A percentile compares a stretch with the other conserved stretches of the same genome.
Conservation (phyloP, 64 coral and sea anemone species). For the Actinia tenebrosa region DNA sequence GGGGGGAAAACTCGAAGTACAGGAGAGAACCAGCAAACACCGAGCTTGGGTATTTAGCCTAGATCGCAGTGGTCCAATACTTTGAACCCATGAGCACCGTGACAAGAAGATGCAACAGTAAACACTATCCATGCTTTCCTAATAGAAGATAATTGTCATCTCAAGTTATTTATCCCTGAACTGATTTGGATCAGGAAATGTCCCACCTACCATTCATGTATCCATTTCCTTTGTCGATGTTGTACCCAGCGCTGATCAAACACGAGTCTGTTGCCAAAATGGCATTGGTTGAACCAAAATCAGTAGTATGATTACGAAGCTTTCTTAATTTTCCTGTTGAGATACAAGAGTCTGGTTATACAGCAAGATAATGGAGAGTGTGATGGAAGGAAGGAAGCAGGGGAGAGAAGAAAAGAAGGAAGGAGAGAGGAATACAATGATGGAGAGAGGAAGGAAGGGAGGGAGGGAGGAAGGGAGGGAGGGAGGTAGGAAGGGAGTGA, state of each 20-base stretch:
- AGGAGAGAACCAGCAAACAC: too few species aligned
- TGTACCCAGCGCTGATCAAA: conserved; percentile 83
- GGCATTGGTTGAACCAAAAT: conserved; percentile 90
- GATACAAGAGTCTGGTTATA: neutral
- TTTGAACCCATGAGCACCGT: too few species aligned
- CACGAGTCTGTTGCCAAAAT: conserved; percentile 57
- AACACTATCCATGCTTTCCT: too few species aligned
- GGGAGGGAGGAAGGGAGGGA: too few species aligned
- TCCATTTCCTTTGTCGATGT: conserved; percentile 85
- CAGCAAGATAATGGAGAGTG: neutral
- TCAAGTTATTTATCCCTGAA: too few species aligned
- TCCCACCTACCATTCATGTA: conserved; percentile 84
- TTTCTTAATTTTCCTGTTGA: conserved; percentile 80
- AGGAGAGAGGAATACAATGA: neutral
- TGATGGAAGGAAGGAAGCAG: neutral
- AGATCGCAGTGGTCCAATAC: too few species aligned
- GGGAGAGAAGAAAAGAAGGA: neutral
- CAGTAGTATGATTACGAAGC: conserved; percentile 77
- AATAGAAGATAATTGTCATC: too few species aligned
- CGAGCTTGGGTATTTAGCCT: too few species aligned
- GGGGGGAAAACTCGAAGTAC: too few species aligned
- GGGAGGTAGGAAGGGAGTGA: too few species aligned
- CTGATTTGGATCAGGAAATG: too few species aligned
- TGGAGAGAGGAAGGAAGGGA: neutral
- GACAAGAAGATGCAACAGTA: too few species aligned